Percentiles rank a stretch among this genome's conserved stretches.
These are phyloP conservation scores for Fissipunctia ypsillon DNA, from an alignment of 2,888 invertebrate species.

Conservation along the genomic window DNA sequence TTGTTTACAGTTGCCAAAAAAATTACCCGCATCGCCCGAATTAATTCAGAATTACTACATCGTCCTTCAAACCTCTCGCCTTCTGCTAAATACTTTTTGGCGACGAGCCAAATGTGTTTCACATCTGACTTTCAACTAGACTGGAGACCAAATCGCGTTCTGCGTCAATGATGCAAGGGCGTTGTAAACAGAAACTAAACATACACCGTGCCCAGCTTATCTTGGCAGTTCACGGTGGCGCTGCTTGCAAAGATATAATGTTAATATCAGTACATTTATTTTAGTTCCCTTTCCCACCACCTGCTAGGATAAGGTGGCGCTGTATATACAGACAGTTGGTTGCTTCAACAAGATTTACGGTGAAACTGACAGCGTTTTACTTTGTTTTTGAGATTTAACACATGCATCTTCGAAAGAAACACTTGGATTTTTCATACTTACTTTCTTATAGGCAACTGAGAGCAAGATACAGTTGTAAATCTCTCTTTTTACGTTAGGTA, in stretches of 20 bases:
- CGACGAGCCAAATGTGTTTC: slow-evolving; percentile 57
- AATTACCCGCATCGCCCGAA: slow-evolving; percentile 31
- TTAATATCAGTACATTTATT: slow-evolving; percentile 26
- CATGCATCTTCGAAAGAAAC: slow-evolving; percentile 32
- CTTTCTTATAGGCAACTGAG: slow-evolving; percentile 56
- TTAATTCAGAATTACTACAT: slow-evolving; percentile 53
- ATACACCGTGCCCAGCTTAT: slow-evolving; percentile 27
- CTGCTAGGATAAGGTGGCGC: slow-evolving; percentile 15
- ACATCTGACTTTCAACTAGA: slow-evolving; percentile 58
- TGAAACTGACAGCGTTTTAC: slow-evolving; percentile 18
- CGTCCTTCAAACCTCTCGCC: slow-evolving; percentile 59
- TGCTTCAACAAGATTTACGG: slow-evolving; percentile 50
- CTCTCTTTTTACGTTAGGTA: slow-evolving; percentile 60
- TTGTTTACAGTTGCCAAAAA: slow-evolving; percentile 49
- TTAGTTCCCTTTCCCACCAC: slow-evolving; percentile 15
- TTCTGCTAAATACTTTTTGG: slow-evolving; percentile 60
- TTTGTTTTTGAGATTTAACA: slow-evolving; percentile 45
- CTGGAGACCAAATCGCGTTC: slow-evolving; percentile 35
- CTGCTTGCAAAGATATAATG: slow-evolving; percentile 22
- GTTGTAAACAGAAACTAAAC: slow-evolving; percentile 50
- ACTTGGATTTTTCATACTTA: slow-evolving; percentile 54
- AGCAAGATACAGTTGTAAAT: slow-evolving; percentile 39
- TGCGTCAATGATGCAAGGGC: slow-evolving; percentile 61
- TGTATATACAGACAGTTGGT: slow-evolving; percentile 38
- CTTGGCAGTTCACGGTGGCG: slow-evolving; percentile 19